phyloP scores from a whole-genome alignment of 2,888 invertebrate species.

The Netelia inedita region DNA sequence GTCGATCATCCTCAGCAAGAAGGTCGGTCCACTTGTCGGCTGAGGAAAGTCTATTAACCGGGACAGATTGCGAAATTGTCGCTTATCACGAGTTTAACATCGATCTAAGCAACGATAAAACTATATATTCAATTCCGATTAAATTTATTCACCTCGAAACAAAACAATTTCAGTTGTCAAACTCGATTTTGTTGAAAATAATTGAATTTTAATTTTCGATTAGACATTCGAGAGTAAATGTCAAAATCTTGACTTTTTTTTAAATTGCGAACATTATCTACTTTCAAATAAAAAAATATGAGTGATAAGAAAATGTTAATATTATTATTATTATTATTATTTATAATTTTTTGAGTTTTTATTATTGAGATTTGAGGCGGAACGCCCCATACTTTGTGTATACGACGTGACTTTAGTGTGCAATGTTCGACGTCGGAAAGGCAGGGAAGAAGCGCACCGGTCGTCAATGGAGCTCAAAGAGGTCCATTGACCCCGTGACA shows the following conservation, averaged over 20 bases:
- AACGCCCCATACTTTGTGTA: neutral
- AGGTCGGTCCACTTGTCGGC: conserved; percentile 24
- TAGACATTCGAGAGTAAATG: no score
- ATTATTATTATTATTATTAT: neutral
- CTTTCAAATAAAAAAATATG: no score
- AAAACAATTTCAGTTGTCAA: no score
- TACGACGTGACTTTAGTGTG: conserved; percentile 6
- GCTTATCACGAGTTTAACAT: neutral
- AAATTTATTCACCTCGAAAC: no score
- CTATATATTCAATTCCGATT: no score
- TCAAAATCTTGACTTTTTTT: no score
- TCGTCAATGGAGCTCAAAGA: conserved; percentile 61
- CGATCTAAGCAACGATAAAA: no score
- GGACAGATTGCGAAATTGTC: neutral
- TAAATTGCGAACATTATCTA: no score
- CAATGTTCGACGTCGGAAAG: conserved; percentile 27
- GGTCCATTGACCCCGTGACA: conserved; percentile 80
- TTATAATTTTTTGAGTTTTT: neutral
- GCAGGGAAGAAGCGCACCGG: conserved; percentile 22
- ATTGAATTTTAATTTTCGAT: no score
- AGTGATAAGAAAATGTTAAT: no score
- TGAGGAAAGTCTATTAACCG: conserved; percentile 46
- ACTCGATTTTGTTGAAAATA: no score
- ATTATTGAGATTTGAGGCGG: neutral
- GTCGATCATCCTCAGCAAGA: conserved; percentile 39